Conservation (phyloP, 2,888 invertebrate species). For the Ashinkailepas kermadecensis region DNA sequence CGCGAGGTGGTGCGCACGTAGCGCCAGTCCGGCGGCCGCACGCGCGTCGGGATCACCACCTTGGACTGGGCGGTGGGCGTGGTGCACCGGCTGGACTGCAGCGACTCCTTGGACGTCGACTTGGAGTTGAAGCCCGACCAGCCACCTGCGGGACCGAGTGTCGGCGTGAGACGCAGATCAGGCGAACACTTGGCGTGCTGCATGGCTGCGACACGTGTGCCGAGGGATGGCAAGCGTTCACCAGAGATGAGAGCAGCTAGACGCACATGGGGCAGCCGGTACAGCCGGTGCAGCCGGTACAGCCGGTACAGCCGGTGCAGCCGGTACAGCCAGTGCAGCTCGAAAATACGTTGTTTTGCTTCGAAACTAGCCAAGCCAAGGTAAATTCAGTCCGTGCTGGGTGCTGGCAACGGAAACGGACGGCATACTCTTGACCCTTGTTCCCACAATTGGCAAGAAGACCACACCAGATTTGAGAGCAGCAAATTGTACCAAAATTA, state of each 20-base stretch:
- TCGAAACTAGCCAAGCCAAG: no score
- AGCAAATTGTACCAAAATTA: no score
- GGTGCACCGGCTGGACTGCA: slow-evolving; percentile 29
- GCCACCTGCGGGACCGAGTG: slow-evolving; percentile 43
- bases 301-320: not conserved
- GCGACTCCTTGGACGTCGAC: slow-evolving; percentile 33
- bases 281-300: no score
- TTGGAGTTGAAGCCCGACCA: slow-evolving; percentile 62
- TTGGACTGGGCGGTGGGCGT: slow-evolving; percentile 42
- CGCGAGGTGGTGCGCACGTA: slow-evolving; percentile 67
- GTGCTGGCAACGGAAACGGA: no score
- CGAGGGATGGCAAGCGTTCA: no score
- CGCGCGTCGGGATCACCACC: slow-evolving; percentile 46
- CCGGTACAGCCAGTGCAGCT: not conserved
- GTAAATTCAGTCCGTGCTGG: no score
- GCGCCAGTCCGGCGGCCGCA: slow-evolving; percentile 25
- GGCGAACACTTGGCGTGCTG: not conserved
- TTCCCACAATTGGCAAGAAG: no score
- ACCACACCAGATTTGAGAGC: no score
- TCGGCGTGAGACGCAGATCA: not conserved
- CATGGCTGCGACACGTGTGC: no score
- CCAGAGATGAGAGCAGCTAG: not conserved
- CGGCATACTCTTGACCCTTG: no score
- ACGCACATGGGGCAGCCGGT: not conserved
- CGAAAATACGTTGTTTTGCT: no score